Percentiles rank a stretch among this genome's conserved stretches.
Evolutionary conservation across 1,140 invertebrate genomes (phyloP).

Genomic region (Aporrectodea caliginosa): DNA sequence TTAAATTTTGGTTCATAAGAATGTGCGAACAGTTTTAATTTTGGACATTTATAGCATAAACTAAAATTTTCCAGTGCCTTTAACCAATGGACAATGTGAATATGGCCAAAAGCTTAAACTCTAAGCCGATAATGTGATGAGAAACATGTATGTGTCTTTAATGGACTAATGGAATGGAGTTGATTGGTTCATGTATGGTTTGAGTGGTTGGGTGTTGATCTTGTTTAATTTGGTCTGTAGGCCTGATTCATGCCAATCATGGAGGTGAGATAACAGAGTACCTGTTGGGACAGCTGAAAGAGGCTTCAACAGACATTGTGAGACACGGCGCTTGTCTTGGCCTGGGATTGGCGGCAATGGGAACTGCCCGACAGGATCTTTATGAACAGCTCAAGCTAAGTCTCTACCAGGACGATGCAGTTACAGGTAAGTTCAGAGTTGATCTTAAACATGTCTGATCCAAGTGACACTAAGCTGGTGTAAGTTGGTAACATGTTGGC

Average conservation of each 20-base stretch:
- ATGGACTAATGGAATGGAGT: no score
- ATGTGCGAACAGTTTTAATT: no score
- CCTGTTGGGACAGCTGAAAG: slow-evolving; percentile 86
- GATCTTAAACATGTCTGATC: no score
- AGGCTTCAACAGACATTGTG: slow-evolving; percentile 81
- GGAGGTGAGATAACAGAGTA: slow-evolving; percentile 96
- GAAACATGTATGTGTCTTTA: no score
- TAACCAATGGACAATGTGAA: no score
- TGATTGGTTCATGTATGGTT: no score
- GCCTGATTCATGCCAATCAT: slow-evolving; percentile 98
- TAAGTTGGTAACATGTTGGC: neutral
- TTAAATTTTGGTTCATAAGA: neutral
- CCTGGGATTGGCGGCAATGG: slow-evolving; percentile 94
- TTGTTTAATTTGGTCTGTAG: slow-evolving; percentile 33
- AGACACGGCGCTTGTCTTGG: slow-evolving; percentile 95
- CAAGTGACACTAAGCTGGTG: neutral
- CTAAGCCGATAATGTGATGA: no score
- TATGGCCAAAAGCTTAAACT: no score
- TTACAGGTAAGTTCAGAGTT: slow-evolving; percentile 67
- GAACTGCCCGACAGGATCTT: slow-evolving; percentile 83
- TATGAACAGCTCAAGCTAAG: slow-evolving; percentile 96
- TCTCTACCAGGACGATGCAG: slow-evolving; percentile 97
- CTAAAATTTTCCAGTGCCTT: no score
- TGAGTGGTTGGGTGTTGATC: no score
- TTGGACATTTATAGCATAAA: no score